A percentile compares a stretch with the other conserved stretches of the same genome.
phyloP scores from a whole-genome alignment of 2,888 invertebrate species.

The Zaprionus bogoriensis region DNA sequence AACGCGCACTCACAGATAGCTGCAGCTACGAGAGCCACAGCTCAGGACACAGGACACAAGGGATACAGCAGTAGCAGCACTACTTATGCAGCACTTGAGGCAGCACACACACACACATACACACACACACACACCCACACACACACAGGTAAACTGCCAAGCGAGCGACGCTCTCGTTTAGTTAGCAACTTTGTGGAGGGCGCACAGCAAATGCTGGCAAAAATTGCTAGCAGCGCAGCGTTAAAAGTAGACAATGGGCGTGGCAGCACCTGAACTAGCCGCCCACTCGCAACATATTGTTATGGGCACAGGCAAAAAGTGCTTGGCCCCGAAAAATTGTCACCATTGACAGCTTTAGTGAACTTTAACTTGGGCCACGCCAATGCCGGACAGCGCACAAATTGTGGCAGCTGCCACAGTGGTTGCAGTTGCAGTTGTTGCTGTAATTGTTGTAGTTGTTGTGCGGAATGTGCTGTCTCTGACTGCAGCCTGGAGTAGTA shows the following conservation, averaged over 20 bases:
- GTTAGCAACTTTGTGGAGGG: slow-evolving; percentile 46
- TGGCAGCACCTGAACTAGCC: not conserved
- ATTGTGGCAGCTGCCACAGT: too few relatives aligned
- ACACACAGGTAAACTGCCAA: slow-evolving; percentile 48
- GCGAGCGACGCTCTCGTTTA: slow-evolving; percentile 25
- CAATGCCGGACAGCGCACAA: slow-evolving; percentile 17
- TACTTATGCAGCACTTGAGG: slow-evolving; percentile 72
- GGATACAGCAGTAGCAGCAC: slow-evolving; percentile 40
- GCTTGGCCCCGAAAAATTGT: slow-evolving; percentile 71
- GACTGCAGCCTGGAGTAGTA: not conserved
- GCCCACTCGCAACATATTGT: slow-evolving; percentile 64
- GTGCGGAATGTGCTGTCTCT: not conserved
- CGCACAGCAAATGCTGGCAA: slow-evolving; percentile 2
- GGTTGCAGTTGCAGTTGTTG: not conserved
- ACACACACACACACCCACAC: slow-evolving; percentile 21
- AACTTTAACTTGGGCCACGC: slow-evolving; percentile 60
- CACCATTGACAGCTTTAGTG: slow-evolving; percentile 68
- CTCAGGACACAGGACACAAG: slow-evolving; percentile 38
- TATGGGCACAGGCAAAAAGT: slow-evolving; percentile 62
- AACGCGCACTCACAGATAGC: slow-evolving; percentile 57
- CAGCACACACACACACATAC: slow-evolving; percentile 29
- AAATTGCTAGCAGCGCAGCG: not conserved
- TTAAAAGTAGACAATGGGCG: not conserved
- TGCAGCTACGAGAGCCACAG: not conserved
- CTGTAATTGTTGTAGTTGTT: slow-evolving; percentile 29